phyloP scores from a whole-genome alignment of 2,797 vertebrate genomes.

The Coregonus ussuriensis region DNA sequence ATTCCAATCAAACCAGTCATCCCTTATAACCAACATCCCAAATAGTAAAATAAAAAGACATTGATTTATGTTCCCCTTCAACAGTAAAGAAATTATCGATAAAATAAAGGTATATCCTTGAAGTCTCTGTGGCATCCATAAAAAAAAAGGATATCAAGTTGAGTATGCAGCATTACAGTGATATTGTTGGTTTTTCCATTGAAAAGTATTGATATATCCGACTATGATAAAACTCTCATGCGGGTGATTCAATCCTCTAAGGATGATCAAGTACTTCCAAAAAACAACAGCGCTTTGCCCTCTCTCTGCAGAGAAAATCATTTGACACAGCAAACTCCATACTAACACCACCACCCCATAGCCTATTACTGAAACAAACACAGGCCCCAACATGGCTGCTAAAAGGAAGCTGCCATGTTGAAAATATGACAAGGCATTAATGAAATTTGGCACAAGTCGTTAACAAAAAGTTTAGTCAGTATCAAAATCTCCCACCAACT shows the following conservation, averaged over 20 bases:
- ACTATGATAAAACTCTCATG: not conserved
- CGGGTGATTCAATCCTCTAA: not conserved
- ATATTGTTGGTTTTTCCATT: not conserved
- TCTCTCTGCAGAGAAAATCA: constrained; percentile 3
- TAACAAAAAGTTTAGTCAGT: constrained; percentile 13
- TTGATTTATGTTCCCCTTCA: constrained; percentile 32
- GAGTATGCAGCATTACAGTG: not conserved
- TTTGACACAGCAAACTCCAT: constrained; percentile 22
- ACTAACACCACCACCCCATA: constrained; percentile 2
- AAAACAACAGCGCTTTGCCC: constrained; percentile 14
- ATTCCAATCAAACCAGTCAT: not conserved
- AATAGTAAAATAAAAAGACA: constrained; percentile 9
- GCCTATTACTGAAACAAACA: constrained; percentile 17
- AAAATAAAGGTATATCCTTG: not conserved
- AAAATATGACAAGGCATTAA: constrained; percentile 10
- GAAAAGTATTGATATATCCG: not conserved
- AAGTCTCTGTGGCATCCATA: not conserved
- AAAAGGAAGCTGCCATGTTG: not conserved
- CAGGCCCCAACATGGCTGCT: constrained; percentile 3
- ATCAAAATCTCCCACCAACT: not conserved
- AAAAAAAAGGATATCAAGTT: constrained; percentile 3
- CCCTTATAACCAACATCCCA: constrained; percentile 14
- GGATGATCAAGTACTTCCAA: not conserved
- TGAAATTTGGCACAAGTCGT: constrained; percentile 36
- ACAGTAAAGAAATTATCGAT: constrained; percentile 22